Conservation (phyloP, 92 coral and sea anemone genomes). For the Porites divaricata region DNA sequence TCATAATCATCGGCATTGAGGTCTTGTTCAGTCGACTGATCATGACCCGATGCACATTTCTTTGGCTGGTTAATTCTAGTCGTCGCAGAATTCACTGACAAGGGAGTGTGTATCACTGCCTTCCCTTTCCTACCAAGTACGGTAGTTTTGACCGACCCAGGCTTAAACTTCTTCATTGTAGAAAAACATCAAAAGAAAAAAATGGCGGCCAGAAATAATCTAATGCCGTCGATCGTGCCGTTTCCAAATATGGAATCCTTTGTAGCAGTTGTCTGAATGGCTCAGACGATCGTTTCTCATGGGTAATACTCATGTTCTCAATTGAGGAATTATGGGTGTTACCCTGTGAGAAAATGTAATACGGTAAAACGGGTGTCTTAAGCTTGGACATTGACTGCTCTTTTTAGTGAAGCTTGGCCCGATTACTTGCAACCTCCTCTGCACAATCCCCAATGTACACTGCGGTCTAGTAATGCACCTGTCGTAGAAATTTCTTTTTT, state of each 20-base stretch:
- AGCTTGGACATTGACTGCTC: too few species aligned
- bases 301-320: conserved; percentile 7
- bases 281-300: background rate
- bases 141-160: background rate
- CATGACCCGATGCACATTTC: background rate
- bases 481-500: too few species aligned
- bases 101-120: background rate
- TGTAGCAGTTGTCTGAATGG: background rate
- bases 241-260: background rate
- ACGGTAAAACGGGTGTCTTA: too few species aligned
- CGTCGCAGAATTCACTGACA: background rate
- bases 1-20: background rate
- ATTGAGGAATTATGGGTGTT: conserved; percentile 8
- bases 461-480: too few species aligned
- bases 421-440: too few species aligned
- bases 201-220: too few species aligned
- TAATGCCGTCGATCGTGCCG: background rate
- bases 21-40: background rate
- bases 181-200: too few species aligned
- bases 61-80: background rate
- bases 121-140: background rate
- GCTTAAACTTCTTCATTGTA: background rate
- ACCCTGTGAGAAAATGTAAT: conserved; percentile 2
- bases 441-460: too few species aligned
- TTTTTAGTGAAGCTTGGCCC: too few species aligned